Evolutionary conservation across 2,888 invertebrate species (phyloP), one percentile per base, ranked within the genome.

Genomic region (Lepidocyrtinus sp.): DNA sequence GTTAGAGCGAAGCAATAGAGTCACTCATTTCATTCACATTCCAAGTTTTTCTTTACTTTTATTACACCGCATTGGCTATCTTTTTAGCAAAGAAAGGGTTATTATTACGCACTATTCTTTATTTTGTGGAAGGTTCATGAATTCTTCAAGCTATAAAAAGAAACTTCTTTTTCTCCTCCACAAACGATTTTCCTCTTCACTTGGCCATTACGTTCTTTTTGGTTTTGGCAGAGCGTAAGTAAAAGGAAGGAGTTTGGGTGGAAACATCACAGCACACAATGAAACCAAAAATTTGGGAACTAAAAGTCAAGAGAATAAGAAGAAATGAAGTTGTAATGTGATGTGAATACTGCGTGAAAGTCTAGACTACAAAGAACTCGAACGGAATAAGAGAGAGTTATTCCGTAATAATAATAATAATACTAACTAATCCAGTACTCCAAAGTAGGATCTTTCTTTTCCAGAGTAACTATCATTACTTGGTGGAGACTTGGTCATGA

Each of bases 371-470:
- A n/a, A n/a, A n/a, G n/a, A n/a, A 27, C n/a, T 61, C 21, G 21
- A 26, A 5, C 12, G 19, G 55, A 55, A 19, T 15, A 65, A 62
- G 50, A 73, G 55, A 65, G 65, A 73, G 73, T 73, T 73, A 64
- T 73, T 73, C 64, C 46, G 73, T 65, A 73, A 64, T 73, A 73
- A 73, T 64, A 73, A 73, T 65, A 73, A 73, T 73, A 73, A 73
- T 55, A 65, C 55, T 64, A 55, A 55, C 55, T 55, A 55, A 55
- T 55, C 55, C 55, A 3, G 17, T 2, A 55, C 55, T n/a, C 55
- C 17, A 55, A 55, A 55, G 36, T 12, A 36, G 12, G 55, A 55
- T 2, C 55, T 15, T 55, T 55, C 17, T 55, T 17, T 55, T 15
- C 3, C 55, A 36, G n/a, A n/a, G n/a, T n/a, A n/a, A n/a, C n/a